Evolutionary conservation across 2,888 invertebrate species (phyloP), one percentile per base, ranked within the genome.

Genomic region (Tachystola acroxantha): DNA sequence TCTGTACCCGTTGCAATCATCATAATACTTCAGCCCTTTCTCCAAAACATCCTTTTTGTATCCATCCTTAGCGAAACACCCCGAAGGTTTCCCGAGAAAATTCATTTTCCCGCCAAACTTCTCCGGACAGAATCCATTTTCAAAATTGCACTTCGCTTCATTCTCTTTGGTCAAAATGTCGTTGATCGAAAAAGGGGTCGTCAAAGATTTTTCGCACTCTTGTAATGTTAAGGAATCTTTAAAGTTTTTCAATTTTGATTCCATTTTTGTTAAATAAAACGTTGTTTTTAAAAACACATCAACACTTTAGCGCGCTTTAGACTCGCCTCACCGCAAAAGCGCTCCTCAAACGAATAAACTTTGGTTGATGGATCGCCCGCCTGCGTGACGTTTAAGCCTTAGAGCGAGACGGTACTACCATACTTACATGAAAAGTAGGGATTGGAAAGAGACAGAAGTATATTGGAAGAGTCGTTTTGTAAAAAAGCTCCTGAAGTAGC

Each of bases 161-260:
- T 80, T 84, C 59, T 87, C 89, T 47, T 80, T 85, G n/a, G 90
- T 91, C 58, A 93, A 71, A 64, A 93, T 93, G 57, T 93, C 92
- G 53, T 92, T 92, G 37, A 93, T 93, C 7, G 92, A 92, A 72
- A 93, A 93, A 22, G 93, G 92, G 7, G 92, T 93, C 7, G 88
- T 80, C 44, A 84, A 57, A 57, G 76, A 76, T 49, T 84, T 85
- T 46, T 85, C 84, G 68, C 84, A 73, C 25, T 85, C 82, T 61
- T 73, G 74, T 39, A 78, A 64, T 3, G 64, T 57, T 32, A 73
- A 45, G 3, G 74, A 51, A 32, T 80, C 76, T 53, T 76, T 78
- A 46, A 67, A 77, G 45, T 58, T 70, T 54, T 80, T 82, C 36
- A 78, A 55, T 68, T 82, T 82, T 14, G 84, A 61, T 60, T 86